Evolutionary conservation across 2,888 invertebrate genomes (phyloP).

Genomic region (Eumerus sabulonum): DNA sequence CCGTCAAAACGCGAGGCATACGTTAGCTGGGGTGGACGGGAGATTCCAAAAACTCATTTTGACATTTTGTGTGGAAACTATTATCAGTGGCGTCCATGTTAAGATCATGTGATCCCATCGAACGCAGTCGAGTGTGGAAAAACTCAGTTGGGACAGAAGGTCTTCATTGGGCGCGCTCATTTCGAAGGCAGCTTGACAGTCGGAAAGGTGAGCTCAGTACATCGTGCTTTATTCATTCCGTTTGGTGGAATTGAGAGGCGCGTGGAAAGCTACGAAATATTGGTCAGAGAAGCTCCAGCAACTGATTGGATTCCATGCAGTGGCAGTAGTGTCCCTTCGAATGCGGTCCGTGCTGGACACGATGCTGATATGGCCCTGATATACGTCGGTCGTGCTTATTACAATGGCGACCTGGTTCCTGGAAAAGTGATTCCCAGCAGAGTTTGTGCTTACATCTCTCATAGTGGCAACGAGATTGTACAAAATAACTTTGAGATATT

Average conservation of each 20-base stretch:
- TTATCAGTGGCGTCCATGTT: constrained; percentile 79
- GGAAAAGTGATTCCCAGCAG: constrained; percentile 83
- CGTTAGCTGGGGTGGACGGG: constrained; percentile 79
- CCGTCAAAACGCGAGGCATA: constrained; percentile 78
- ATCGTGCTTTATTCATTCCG: constrained; percentile 80
- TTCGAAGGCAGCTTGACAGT: constrained; percentile 81
- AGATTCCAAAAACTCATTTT: constrained; percentile 78
- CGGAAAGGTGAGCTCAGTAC: constrained; percentile 81
- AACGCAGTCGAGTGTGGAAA: constrained; percentile 80
- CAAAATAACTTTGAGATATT: constrained; percentile 81
- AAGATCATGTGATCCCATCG: constrained; percentile 79
- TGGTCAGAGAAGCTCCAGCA: constrained; percentile 72
- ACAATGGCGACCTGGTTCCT: constrained; percentile 81
- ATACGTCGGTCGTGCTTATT: constrained; percentile 78
- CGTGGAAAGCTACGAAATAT: constrained; percentile 78
- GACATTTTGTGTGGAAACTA: constrained; percentile 80
- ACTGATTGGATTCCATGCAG: constrained; percentile 72
- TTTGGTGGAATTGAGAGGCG: constrained; percentile 79
- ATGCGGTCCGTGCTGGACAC: constrained; percentile 77
- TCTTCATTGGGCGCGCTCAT: constrained; percentile 81
- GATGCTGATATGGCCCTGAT: constrained; percentile 76
- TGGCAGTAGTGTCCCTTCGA: constrained; percentile 76
- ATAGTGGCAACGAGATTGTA: constrained; percentile 80
- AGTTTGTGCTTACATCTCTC: constrained; percentile 80
- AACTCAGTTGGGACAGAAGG: constrained; percentile 80